phyloP scores from a whole-genome alignment of 1,140 invertebrate genomes.

The Cyrtorhinus lividipennis region DNA sequence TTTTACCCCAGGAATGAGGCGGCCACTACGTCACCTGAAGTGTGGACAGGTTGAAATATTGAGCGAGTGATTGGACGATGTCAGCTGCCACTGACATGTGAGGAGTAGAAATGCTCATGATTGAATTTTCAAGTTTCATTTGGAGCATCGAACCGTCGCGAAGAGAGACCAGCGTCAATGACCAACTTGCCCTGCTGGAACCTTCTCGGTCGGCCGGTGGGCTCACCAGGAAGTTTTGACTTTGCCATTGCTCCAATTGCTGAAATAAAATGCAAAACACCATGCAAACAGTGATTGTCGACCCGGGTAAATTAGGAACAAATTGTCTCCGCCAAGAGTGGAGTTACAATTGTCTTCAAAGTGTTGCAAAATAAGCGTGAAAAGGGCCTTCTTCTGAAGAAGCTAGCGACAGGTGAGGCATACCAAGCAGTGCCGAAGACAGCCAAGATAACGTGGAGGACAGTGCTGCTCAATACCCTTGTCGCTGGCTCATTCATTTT shows the following conservation, averaged over 20 bases:
- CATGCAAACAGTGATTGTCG: too few species aligned
- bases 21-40: slow-evolving; percentile 44
- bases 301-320: too few species aligned
- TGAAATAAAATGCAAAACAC: too few species aligned
- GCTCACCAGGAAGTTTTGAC: slow-evolving; percentile 69
- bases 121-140: slow-evolving; percentile 35
- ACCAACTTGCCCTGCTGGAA: slow-evolving; percentile 23
- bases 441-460: neutral
- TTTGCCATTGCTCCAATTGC: slow-evolving; percentile 70
- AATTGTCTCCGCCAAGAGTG: too few species aligned
- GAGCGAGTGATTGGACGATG: slow-evolving; percentile 56
- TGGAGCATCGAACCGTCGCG: slow-evolving; percentile 32
- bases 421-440: neutral
- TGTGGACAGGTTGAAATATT: slow-evolving; percentile 47
- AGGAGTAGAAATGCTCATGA: slow-evolving; percentile 45
- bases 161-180: slow-evolving; percentile 37
- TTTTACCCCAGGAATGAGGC: too few species aligned
- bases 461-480: slow-evolving; percentile 31
- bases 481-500: slow-evolving; percentile 43
- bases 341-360: too few species aligned
- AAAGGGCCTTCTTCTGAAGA: slow-evolving; percentile 4
- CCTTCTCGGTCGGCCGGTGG: slow-evolving; percentile 19
- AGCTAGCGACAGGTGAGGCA: neutral
- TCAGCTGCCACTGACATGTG: slow-evolving; percentile 65
- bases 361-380: too few species aligned